A percentile compares a stretch with the other conserved stretches of the same genome.
These are phyloP conservation scores for Ennomos fuscantarius DNA, from an alignment of 2,888 invertebrate genomes.

Conservation along the genomic window DNA sequence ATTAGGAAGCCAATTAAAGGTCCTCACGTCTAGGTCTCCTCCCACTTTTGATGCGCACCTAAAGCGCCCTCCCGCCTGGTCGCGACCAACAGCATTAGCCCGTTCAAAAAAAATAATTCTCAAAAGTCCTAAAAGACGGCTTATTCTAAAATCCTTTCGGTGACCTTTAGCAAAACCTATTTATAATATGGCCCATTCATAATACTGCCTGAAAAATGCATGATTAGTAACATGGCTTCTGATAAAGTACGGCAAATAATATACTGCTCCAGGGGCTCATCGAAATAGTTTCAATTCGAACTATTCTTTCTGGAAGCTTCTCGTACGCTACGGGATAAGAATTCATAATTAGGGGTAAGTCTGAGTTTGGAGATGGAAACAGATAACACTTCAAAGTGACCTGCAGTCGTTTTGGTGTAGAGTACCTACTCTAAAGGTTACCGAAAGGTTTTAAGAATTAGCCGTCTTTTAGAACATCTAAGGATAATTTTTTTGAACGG, in stretches of 20 bases:
- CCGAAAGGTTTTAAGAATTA: too few relatives aligned
- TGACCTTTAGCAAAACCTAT: too few relatives aligned
- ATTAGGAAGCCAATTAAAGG: too few relatives aligned
- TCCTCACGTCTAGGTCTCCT: too few relatives aligned
- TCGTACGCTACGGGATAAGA: conserved; percentile 9
- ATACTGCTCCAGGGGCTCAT: conserved; percentile 10
- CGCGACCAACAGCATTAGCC: too few relatives aligned
- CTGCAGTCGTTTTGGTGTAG: neutral
- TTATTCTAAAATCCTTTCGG: too few relatives aligned
- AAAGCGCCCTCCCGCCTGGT: too few relatives aligned
- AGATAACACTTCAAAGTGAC: neutral
- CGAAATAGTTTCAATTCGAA: conserved; percentile 11
- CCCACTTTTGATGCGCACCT: too few relatives aligned
- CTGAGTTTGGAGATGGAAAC: neutral
- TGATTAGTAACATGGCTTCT: conserved; percentile 7
- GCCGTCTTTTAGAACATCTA: neutral
- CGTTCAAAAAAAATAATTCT: too few relatives aligned
- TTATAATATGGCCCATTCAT: neutral
- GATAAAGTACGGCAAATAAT: conserved; percentile 18
- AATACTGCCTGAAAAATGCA: conserved; percentile 11
- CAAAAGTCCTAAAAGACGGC: too few relatives aligned
- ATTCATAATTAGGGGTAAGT: conserved; percentile 13
- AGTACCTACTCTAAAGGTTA: too few relatives aligned
- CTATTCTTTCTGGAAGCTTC: conserved; percentile 16
- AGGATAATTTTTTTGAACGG: too few relatives aligned